Conservation (phyloP, 2,113 vertebrate genomes). For the Ophthalmolycus amberensis region DNA sequence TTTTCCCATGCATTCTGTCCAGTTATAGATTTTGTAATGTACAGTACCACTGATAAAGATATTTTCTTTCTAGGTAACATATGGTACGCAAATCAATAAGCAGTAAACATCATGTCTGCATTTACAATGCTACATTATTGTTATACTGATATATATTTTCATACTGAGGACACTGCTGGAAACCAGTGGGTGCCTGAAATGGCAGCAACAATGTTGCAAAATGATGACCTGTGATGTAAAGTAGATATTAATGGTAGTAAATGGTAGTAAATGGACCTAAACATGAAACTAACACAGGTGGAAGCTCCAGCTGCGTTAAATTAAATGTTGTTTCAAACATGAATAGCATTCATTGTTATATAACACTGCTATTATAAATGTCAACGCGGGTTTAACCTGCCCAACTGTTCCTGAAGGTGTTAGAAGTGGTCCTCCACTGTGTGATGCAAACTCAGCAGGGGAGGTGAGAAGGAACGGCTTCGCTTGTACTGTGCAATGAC, state of each 20-base stretch:
- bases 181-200: too few relatives aligned
- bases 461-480: conserved; percentile 16
- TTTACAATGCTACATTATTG: background rate
- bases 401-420: conserved; percentile 22
- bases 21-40: background rate
- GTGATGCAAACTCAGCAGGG: conserved; percentile 52
- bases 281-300: background rate
- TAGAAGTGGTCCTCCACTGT: conserved; percentile 33
- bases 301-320: background rate
- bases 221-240: background rate
- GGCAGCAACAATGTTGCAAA: background rate
- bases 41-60: background rate
- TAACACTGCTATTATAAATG: background rate
- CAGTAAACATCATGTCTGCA: background rate
- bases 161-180: background rate
- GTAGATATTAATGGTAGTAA: too few relatives aligned
- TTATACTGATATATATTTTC: background rate
- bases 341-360: background rate
- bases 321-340: background rate
- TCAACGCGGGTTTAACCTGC: background rate
- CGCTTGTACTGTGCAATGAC: conserved; percentile 30
- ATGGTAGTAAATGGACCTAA: background rate
- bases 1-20: background rate
- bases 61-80: conserved; percentile 16
- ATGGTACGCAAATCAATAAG: background rate